phyloP scores from a whole-genome alignment of 1,140 invertebrate species.

The Brevipalpus yothersi region DNA sequence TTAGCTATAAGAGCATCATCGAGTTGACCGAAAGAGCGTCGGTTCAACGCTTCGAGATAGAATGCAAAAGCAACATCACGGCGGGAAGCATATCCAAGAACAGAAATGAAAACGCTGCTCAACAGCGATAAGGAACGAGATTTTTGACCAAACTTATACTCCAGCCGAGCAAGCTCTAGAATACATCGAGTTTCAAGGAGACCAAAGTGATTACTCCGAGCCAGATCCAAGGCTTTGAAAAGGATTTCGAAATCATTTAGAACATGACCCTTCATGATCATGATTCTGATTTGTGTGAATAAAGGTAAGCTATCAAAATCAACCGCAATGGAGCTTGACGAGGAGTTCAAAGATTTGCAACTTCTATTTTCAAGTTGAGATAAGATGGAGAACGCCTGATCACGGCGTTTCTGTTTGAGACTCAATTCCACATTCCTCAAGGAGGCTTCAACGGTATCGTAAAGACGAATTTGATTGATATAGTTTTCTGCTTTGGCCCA shows the following conservation, averaged over 20 bases:
- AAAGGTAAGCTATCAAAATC: not conserved
- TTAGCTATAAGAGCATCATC: not conserved
- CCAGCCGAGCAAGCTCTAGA: constrained; percentile 2
- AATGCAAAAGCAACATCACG: not conserved
- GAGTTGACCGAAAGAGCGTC: not conserved
- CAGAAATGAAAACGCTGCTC: not conserved
- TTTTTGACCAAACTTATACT: not conserved
- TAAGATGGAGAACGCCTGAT: not conserved
- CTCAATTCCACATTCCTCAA: not conserved
- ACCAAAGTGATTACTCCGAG: not conserved
- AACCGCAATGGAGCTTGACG: not conserved
- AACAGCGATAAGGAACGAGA: not conserved
- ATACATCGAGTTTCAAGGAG: not conserved
- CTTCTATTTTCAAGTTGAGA: not conserved
- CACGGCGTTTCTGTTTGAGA: not conserved
- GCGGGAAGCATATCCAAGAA: not conserved
- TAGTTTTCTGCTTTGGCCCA: constrained; percentile 2
- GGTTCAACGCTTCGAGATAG: not conserved
- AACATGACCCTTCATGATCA: not conserved
- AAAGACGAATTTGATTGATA: not conserved
- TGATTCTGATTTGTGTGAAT: not conserved
- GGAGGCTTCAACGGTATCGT: not conserved
- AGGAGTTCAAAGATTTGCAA: not conserved
- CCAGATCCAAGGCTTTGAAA: constrained; percentile 1
- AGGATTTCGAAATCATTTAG: constrained; percentile 3